Evolutionary conservation across 1,140 invertebrate species (phyloP), one percentile per base, ranked within the genome.

Genomic region (Pachypeltis micranthus): DNA sequence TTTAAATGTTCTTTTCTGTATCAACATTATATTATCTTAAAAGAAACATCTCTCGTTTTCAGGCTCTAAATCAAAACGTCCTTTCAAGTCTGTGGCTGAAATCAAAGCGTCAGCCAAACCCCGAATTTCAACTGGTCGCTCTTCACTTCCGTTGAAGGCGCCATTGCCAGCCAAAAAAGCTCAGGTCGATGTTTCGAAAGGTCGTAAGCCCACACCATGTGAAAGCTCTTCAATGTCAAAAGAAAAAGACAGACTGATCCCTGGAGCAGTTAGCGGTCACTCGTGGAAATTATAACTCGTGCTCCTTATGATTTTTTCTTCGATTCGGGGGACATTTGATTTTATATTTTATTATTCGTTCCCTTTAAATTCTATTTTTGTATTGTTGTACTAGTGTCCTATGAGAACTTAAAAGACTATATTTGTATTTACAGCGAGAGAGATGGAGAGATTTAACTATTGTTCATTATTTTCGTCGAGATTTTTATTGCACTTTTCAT

Each of bases 21-120:
- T n/a, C n/a, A n/a, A n/a, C n/a, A n/a, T n/a, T n/a, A n/a, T n/a
- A n/a, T n/a, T n/a, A n/a, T n/a, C n/a, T n/a, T n/a, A n/a, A n/a
- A n/a, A n/a, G n/a, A n/a, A n/a, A n/a, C n/a, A n/a, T n/a, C 10
- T 12, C n/a, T 14, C n/a, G 12, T n/a, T 44, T 60, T 12, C 16
- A 4, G 21, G 7, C 16, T n/a, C 19, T 24, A 59, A 59, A 59
- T 7, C 31, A 39, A 39, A 39, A 39, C 7, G 31, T n/a, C 7
- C 59, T 23, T 19, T 60, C 19, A 60, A 60, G 26, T 23, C 34
- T 2, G n/a, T 60, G 31, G 59, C 59, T 1, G 29, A 60, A n/a
- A 60, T 60, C 24, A 60, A 60, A 60, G 59, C 59, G 10, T 27
- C 24, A 2, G 59, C 59, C 24, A 60, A 60, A 44, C 26, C 59